phyloP scores from a whole-genome alignment of 2,888 invertebrate genomes.

The Ellobium chinense region DNA sequence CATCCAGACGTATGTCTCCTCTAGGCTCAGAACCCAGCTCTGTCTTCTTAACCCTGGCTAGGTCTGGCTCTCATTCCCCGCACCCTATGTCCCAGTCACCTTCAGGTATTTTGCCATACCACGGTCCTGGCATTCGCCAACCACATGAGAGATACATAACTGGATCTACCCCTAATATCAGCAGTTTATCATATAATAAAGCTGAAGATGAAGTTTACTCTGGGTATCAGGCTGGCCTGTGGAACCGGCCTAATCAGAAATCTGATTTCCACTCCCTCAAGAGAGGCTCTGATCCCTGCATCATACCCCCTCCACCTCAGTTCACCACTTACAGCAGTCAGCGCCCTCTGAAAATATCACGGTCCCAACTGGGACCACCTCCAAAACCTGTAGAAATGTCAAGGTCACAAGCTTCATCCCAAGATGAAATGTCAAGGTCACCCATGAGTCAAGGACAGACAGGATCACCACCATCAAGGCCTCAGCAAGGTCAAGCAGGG shows the following conservation, averaged over 20 bases:
- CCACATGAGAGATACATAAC: background rate
- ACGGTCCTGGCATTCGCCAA: background rate
- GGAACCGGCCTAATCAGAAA: slow-evolving; percentile 44
- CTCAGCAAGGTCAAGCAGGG: slow-evolving; percentile 50
- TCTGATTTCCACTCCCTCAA: slow-evolving; percentile 37
- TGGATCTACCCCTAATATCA: slow-evolving; percentile 44
- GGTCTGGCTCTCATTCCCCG: slow-evolving; percentile 16
- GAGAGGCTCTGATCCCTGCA: slow-evolving; percentile 44
- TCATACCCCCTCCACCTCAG: slow-evolving; percentile 31
- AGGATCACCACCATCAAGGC: background rate
- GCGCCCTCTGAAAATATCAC: slow-evolving; percentile 19
- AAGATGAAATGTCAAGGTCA: background rate
- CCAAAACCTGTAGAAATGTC: slow-evolving; percentile 32
- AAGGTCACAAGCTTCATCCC: background rate
- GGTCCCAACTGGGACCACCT: slow-evolving; percentile 36
- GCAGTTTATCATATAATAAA: background rate
- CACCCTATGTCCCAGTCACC: background rate
- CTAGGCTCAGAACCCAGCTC: slow-evolving; percentile 1
- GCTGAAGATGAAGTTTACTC: slow-evolving; percentile 8
- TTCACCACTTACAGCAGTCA: slow-evolving; percentile 17
- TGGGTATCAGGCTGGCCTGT: slow-evolving; percentile 5
- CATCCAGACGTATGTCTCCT: slow-evolving; percentile 21
- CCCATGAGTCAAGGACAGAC: background rate
- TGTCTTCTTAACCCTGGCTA: background rate
- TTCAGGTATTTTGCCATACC: background rate